Percentiles rank a stretch among this genome's conserved stretches.
These are phyloP conservation scores for Ambastaia sidthimunki DNA, from an alignment of 2,797 vertebrate species.

Conservation along the genomic window DNA sequence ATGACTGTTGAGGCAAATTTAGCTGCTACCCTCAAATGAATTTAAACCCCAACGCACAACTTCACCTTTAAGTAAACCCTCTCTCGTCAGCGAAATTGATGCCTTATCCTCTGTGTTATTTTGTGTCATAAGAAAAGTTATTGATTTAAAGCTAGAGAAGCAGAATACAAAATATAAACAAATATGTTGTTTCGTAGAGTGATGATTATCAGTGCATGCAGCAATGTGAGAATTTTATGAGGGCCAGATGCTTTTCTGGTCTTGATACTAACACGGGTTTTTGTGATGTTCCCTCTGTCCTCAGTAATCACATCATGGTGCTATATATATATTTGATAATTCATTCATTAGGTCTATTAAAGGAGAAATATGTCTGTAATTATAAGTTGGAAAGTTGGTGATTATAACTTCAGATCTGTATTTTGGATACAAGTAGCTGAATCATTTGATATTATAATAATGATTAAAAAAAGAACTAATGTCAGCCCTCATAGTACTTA, in stretches of 20 bases:
- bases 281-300: conserved; percentile 88
- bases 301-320: conserved; percentile 96
- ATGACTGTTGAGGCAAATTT: conserved; percentile 70
- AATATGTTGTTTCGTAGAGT: conserved; percentile 53
- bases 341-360: conserved; percentile 90
- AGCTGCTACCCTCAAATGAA: conserved; percentile 77
- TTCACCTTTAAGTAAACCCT: conserved; percentile 61
- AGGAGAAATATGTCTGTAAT: conserved; percentile 89
- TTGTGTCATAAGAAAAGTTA: conserved; percentile 34
- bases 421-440: conserved; percentile 90
- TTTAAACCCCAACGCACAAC: conserved; percentile 74
- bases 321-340: conserved; percentile 93
- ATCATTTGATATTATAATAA: conserved; percentile 75
- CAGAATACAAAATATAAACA: conserved; percentile 42
- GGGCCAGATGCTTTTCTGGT: conserved; percentile 54
- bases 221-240: conserved; percentile 62
- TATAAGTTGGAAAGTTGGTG: conserved; percentile 67
- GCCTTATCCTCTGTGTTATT: conserved; percentile 62
- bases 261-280: conserved; percentile 95
- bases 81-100: conserved; percentile 63
- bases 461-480: conserved; percentile 64
- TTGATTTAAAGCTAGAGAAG: conserved; percentile 47
- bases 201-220: conserved; percentile 69
- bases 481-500: conserved; percentile 85
- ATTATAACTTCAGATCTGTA: conserved; percentile 86